A percentile compares a stretch with the other conserved stretches of the same genome.
Conservation (phyloP, 1,140 invertebrate species). For the Caenorhabditis brenneri region DNA sequence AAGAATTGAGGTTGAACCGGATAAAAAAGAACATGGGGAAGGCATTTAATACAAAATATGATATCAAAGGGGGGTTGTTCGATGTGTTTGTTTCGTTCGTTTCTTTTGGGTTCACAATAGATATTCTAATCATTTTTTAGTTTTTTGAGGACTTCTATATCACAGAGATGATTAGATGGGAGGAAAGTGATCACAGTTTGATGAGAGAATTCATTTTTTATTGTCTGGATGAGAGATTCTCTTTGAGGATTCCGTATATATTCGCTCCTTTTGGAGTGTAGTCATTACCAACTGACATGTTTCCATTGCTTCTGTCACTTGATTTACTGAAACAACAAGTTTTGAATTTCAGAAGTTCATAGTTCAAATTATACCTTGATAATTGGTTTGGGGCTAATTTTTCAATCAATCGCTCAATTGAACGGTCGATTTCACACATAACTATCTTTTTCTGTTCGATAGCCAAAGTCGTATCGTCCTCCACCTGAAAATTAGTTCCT, state of each 20-base stretch:
- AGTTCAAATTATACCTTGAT: not conserved
- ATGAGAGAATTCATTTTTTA: not conserved
- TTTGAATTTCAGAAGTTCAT: not conserved
- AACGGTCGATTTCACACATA: constrained; percentile 47
- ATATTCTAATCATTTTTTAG: not conserved
- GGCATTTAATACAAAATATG: constrained; percentile 1
- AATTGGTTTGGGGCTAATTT: constrained; percentile 38
- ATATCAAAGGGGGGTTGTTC: constrained; percentile 8
- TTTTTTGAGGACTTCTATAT: not conserved
- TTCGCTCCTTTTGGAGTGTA: constrained; percentile 24
- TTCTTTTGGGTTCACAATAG: not conserved
- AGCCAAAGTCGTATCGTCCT: constrained; percentile 39
- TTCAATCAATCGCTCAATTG: constrained; percentile 42
- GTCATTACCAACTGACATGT: constrained; percentile 27
- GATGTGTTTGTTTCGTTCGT: not conserved
- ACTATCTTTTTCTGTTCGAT: constrained; percentile 45
- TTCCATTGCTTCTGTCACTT: constrained; percentile 30
- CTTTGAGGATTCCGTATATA: constrained; percentile 31
- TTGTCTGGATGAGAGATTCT: constrained; percentile 34
- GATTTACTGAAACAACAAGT: not conserved
- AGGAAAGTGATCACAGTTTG: not conserved
- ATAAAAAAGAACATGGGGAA: not conserved
- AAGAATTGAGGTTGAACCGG: not conserved
- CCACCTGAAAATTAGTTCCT: not conserved
- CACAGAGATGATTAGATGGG: not conserved